These are phyloP conservation scores for Onychostruthus taczanowskii DNA, from an alignment of 2,113 vertebrate genomes.

Conservation along the genomic window DNA sequence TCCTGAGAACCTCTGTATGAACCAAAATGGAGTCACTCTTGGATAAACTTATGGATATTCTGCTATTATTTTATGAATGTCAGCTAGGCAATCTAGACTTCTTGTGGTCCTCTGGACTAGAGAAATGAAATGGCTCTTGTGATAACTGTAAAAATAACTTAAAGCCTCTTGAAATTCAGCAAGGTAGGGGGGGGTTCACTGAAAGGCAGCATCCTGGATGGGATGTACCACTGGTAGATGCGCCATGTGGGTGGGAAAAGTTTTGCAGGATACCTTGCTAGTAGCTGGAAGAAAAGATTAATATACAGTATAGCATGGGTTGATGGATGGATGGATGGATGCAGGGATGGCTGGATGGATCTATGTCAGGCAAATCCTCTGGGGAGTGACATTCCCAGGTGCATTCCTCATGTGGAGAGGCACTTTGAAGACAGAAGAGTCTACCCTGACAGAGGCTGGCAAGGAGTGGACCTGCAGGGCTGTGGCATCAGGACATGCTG, in stretches of 20 bases:
- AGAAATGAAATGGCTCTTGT: neutral
- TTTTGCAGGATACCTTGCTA: neutral
- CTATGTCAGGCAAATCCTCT: neutral
- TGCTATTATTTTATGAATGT: neutral
- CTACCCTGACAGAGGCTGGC: neutral
- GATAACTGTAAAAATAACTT: neutral
- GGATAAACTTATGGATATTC: neutral
- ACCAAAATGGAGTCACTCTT: neutral
- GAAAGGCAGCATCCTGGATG: neutral
- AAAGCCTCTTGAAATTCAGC: neutral
- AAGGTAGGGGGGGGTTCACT: neutral
- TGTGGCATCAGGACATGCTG: neutral
- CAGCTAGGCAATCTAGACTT: neutral
- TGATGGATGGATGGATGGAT: too few species aligned
- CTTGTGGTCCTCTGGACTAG: neutral
- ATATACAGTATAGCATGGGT: neutral
- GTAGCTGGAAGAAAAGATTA: neutral
- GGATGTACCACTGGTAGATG: neutral
- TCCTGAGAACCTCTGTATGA: neutral
- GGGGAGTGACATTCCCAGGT: neutral
- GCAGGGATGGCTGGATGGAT: neutral
- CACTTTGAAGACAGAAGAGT: neutral
- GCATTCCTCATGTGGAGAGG: neutral
- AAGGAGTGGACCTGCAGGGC: neutral
- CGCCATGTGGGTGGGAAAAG: rapidly evolving